These are phyloP conservation scores for Rhinella marina DNA, from an alignment of 2,797 vertebrate genomes.

Conservation along the genomic window DNA sequence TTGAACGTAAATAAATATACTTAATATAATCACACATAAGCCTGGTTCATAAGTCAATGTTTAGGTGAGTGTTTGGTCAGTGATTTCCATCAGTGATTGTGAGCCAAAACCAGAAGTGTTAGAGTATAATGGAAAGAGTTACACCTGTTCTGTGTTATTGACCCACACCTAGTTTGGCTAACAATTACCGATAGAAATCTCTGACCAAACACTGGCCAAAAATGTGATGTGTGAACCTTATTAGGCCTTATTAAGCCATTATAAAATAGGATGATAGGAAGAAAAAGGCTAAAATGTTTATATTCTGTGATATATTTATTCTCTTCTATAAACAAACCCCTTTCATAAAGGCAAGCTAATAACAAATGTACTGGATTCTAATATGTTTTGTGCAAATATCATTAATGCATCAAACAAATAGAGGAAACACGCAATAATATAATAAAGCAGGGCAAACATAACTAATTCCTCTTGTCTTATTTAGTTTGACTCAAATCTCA, in stretches of 20 bases:
- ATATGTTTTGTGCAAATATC: slow-evolving; percentile 22
- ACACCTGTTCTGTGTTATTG: too few species aligned
- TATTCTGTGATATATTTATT: background rate
- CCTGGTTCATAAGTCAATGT: too few species aligned
- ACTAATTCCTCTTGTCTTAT: slow-evolving; percentile 18
- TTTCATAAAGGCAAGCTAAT: slow-evolving; percentile 3
- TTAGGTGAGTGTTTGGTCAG: too few species aligned
- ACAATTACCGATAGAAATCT: too few species aligned
- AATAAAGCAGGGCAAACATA: slow-evolving; percentile 22
- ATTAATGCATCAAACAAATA: slow-evolving; percentile 19
- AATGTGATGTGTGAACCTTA: too few species aligned
- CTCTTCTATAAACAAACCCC: background rate
- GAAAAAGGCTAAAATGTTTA: background rate
- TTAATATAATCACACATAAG: background rate
- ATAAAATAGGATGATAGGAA: background rate
- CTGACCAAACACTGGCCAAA: too few species aligned
- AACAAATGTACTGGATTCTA: background rate
- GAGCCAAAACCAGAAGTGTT: too few species aligned
- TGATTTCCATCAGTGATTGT: too few species aligned
- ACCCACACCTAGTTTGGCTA: too few species aligned
- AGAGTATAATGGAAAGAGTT: too few species aligned
- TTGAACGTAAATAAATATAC: background rate
- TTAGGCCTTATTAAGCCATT: background rate
- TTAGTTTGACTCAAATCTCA: background rate
- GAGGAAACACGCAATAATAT: slow-evolving; percentile 35